Conservation (phyloP, 1,140 invertebrate genomes). For the Euwallacea similis region DNA sequence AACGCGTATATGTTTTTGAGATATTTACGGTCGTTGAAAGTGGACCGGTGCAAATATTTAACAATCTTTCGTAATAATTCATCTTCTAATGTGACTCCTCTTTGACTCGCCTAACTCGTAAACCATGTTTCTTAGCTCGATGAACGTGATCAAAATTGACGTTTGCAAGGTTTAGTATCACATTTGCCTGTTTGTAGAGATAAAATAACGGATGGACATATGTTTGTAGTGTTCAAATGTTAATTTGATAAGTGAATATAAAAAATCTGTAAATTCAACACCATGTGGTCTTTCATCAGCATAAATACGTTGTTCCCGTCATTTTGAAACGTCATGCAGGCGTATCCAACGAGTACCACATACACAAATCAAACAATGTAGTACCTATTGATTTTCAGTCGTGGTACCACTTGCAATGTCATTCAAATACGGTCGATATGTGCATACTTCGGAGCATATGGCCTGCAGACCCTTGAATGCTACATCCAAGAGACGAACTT, state of each 20-base stretch:
- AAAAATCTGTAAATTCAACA: too few species aligned
- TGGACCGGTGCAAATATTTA: constrained; percentile 27
- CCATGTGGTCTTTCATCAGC: background rate
- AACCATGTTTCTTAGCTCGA: constrained; percentile 11
- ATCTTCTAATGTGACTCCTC: constrained; percentile 25
- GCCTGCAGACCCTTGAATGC: background rate
- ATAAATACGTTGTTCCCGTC: background rate
- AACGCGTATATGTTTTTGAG: background rate
- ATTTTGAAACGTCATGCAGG: constrained; percentile 11
- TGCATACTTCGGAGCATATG: constrained; percentile 16
- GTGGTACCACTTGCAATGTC: constrained; percentile 21
- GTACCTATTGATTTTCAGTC: constrained; percentile 21
- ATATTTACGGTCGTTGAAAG: constrained; percentile 17
- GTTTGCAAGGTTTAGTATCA: background rate
- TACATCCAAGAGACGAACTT: too few species aligned
- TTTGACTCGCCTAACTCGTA: constrained; percentile 13
- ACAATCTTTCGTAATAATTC: constrained; percentile 26
- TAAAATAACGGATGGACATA: too few species aligned
- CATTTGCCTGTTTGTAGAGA: too few species aligned
- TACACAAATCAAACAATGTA: constrained; percentile 19
- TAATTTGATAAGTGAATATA: too few species aligned
- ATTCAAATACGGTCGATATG: constrained; percentile 15
- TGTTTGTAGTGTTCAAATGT: too few species aligned
- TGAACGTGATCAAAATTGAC: constrained; percentile 18
- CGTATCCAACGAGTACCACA: constrained; percentile 14